These are phyloP conservation scores for Bombylius discolor DNA, from an alignment of 2,888 invertebrate species.

Conservation along the genomic window DNA sequence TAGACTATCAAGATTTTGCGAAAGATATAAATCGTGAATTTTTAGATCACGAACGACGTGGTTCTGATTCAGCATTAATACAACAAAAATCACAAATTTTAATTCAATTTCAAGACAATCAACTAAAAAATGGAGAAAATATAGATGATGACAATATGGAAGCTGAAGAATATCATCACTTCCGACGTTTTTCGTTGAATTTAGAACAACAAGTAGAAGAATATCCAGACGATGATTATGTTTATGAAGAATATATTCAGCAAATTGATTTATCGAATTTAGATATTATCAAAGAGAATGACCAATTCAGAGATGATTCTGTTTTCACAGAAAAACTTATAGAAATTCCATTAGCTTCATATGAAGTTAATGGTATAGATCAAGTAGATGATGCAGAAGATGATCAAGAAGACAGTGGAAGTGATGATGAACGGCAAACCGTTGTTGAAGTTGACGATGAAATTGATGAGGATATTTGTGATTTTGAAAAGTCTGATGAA, in stretches of 20 bases:
- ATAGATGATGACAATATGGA: slow-evolving; percentile 21
- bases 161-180: slow-evolving; percentile 34
- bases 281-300: no score
- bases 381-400: not conserved
- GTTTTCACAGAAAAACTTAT: no score
- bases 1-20: slow-evolving; percentile 27
- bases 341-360: no score
- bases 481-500: slow-evolving; percentile 30
- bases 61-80: slow-evolving; percentile 28
- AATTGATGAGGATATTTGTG: slow-evolving; percentile 32
- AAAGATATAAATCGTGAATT: slow-evolving; percentile 23
- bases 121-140: slow-evolving; percentile 12
- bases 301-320: no score
- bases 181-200: slow-evolving; percentile 28
- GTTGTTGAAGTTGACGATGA: slow-evolving; percentile 34
- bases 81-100: slow-evolving; percentile 22
- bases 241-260: slow-evolving; percentile 27
- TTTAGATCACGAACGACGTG: slow-evolving; percentile 29
- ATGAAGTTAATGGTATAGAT: no score
- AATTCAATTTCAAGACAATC: slow-evolving; percentile 18
- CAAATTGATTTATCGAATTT: slow-evolving; percentile 3
- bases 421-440: slow-evolving; percentile 33
- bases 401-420: slow-evolving; percentile 21
- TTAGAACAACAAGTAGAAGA: slow-evolving; percentile 30
- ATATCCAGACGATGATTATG: slow-evolving; percentile 27